Percentiles rank a stretch among this genome's conserved stretches.
Conservation (phyloP, 2,797 vertebrate genomes). For the Atherinosoma microstoma region DNA sequence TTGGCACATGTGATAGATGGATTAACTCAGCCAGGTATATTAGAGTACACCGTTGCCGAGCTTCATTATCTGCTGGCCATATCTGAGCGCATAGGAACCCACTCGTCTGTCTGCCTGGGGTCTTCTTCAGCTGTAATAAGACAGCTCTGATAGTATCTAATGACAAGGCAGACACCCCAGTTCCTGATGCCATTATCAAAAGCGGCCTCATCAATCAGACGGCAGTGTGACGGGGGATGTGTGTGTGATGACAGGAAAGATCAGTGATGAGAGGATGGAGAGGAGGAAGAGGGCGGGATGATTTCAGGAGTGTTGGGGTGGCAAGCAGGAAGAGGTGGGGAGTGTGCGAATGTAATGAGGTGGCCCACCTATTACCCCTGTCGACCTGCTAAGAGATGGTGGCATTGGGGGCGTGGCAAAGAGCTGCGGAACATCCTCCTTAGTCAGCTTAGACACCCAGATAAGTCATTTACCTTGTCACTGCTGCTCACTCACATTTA, state of each 20-base stretch:
- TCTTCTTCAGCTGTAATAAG: conserved; percentile 76
- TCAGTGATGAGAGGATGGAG: conserved; percentile 77
- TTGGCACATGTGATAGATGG: conserved; percentile 65
- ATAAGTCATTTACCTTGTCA: conserved; percentile 17
- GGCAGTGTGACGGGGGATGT: conserved; percentile 65
- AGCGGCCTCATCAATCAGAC: conserved; percentile 81
- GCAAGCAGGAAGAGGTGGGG: conserved; percentile 65
- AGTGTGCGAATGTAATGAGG: conserved; percentile 43
- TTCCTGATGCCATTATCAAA: conserved; percentile 85
- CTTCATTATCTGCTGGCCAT: conserved; percentile 66
- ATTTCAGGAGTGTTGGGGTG: conserved; percentile 39
- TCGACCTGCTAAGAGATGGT: conserved; percentile 39
- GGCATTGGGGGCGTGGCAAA: conserved; percentile 31
- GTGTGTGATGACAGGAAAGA: conserved; percentile 78
- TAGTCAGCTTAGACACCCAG: conserved; percentile 37
- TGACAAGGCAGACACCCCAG: conserved; percentile 80
- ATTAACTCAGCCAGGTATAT: conserved; percentile 64
- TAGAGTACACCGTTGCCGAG: conserved; percentile 51
- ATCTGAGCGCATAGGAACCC: conserved; percentile 54
- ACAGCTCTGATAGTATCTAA: conserved; percentile 79
- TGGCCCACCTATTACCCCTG: conserved; percentile 48
- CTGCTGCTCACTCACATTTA: conserved; percentile 6
- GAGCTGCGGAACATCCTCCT: conserved; percentile 34
- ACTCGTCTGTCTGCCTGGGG: conserved; percentile 58
- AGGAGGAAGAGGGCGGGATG: conserved; percentile 49